A percentile compares a stretch with the other conserved stretches of the same genome.
phyloP scores from a whole-genome alignment of 2,113 vertebrate species.

The Campylomormyrus numenius region DNA sequence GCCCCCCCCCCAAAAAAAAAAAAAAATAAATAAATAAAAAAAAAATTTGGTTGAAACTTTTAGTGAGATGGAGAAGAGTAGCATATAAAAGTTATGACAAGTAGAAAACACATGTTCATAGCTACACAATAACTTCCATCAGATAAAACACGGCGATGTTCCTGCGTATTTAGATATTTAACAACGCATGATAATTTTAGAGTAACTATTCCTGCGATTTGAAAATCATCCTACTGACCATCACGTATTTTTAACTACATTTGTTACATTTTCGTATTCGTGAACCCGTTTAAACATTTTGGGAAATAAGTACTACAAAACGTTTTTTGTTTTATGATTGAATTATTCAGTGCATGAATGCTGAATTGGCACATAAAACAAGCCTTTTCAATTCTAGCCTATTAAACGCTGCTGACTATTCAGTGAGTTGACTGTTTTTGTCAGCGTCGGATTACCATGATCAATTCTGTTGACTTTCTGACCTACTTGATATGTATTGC shows the following conservation, averaged over 20 bases:
- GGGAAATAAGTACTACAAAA: neutral
- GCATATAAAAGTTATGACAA: neutral
- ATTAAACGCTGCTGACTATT: neutral
- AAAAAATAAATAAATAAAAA: too few relatives aligned
- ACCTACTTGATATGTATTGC: neutral
- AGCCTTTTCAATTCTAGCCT: neutral
- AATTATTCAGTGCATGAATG: conserved; percentile 5
- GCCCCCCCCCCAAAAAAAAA: too few relatives aligned
- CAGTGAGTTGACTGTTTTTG: neutral
- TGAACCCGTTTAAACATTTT: neutral
- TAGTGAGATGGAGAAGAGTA: neutral
- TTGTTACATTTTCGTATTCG: neutral
- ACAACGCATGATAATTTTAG: neutral
- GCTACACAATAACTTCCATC: neutral
- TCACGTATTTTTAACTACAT: neutral
- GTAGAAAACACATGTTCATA: neutral
- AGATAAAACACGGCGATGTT: neutral
- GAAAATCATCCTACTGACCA: neutral
- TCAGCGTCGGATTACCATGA: conserved; percentile 14
- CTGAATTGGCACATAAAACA: neutral
- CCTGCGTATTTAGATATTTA: neutral
- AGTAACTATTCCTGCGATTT: neutral
- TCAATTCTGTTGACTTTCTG: conserved; percentile 5
- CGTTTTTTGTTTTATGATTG: conserved; percentile 6
- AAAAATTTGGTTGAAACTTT: neutral